Evolutionary conservation across 1,140 invertebrate genomes (phyloP).

Genomic region (Zaprionus vittiger): DNA sequence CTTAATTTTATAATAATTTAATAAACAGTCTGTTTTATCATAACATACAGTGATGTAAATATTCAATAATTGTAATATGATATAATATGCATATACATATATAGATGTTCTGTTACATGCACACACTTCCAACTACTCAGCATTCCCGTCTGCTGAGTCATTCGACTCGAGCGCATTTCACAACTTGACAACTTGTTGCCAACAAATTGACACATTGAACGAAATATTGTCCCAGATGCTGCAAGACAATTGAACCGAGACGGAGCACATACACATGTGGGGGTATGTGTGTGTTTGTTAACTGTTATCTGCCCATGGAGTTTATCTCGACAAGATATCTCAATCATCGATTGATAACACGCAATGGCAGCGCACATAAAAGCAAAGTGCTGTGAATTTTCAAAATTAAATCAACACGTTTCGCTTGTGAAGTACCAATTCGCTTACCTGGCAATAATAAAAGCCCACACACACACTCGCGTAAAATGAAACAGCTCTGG

Average conservation of each 20-base stretch:
- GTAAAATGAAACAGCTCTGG: slow-evolving; percentile 44
- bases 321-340: slow-evolving; percentile 50
- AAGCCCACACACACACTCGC: not conserved
- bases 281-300: slow-evolving; percentile 23
- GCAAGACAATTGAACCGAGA: slow-evolving; percentile 31
- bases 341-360: slow-evolving; percentile 49
- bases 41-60: too few relatives aligned
- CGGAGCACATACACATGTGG: slow-evolving; percentile 21
- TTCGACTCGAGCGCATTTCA: slow-evolving; percentile 16
- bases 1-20: too few relatives aligned
- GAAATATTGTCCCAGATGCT: slow-evolving; percentile 28
- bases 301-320: slow-evolving; percentile 52
- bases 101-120: not conserved
- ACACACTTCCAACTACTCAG: not conserved
- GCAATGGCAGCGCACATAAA: slow-evolving; percentile 42
- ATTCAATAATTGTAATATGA: too few relatives aligned
- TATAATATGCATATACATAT: too few relatives aligned
- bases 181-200: slow-evolving; percentile 33
- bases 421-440: not conserved
- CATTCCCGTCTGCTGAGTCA: slow-evolving; percentile 20
- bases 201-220: not conserved
- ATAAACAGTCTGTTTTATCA: too few relatives aligned
- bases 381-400: slow-evolving; percentile 30
- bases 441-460: slow-evolving; percentile 10
- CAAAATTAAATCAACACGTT: slow-evolving; percentile 50